A percentile compares a stretch with the other conserved stretches of the same genome.
These are phyloP conservation scores for Cremastobaeus sp. DNA, from an alignment of 2,888 invertebrate genomes.

Conservation along the genomic window DNA sequence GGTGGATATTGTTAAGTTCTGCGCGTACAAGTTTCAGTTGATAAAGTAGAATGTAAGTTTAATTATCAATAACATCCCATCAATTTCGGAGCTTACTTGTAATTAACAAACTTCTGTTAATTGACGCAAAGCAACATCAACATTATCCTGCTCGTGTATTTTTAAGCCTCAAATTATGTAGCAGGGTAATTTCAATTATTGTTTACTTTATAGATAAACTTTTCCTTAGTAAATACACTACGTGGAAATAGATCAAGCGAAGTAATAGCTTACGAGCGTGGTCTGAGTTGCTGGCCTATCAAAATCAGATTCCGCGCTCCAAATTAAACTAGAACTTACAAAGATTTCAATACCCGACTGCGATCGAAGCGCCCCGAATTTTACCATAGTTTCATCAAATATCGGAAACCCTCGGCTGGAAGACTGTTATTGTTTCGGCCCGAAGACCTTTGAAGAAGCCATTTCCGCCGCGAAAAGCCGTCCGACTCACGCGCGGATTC, in stretches of 20 bases:
- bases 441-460: no score
- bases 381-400: conserved; percentile 8
- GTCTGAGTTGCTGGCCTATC: conserved; percentile 15
- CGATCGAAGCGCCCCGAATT: conserved; percentile 8
- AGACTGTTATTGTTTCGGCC: conserved; percentile 23
- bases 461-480: no score
- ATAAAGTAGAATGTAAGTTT: no score
- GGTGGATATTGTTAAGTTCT: no score
- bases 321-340: conserved; percentile 33
- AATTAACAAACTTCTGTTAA: background rate
- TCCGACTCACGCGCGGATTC: conserved; percentile 25
- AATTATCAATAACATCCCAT: no score
- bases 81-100: background rate
- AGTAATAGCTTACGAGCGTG: conserved; percentile 13
- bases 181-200: conserved; percentile 1
- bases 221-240: background rate
- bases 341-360: conserved; percentile 10
- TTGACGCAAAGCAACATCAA: background rate
- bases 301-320: conserved; percentile 20
- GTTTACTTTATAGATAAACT: conserved; percentile 6
- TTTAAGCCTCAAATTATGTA: background rate
- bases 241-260: background rate
- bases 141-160: background rate
- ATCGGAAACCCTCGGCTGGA: background rate
- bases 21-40: no score